Conservation (phyloP, 2,888 invertebrate genomes). For the Thecocarcelia acutangulata region DNA sequence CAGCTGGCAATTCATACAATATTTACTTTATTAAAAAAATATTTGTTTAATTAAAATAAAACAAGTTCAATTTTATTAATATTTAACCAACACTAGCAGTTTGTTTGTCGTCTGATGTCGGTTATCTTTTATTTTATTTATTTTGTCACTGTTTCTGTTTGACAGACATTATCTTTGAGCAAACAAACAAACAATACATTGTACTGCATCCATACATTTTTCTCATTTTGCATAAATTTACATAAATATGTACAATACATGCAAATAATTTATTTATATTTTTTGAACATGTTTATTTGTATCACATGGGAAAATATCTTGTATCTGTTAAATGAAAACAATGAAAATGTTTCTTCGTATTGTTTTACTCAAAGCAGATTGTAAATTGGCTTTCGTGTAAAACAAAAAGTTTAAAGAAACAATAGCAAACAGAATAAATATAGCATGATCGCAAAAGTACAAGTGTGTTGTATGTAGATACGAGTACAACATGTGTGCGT, state of each 20-base stretch:
- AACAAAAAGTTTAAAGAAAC: conserved; percentile 23
- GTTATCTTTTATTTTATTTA: not conserved
- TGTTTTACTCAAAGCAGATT: not conserved
- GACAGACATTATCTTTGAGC: conserved; percentile 8
- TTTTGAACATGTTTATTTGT: conserved; percentile 27
- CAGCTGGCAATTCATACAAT: not conserved
- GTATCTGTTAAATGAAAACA: conserved; percentile 6
- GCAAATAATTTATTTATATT: not conserved
- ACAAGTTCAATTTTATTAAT: conserved; percentile 20
- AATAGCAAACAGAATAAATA: not conserved
- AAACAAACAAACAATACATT: conserved; percentile 14
- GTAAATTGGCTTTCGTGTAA: conserved; percentile 9
- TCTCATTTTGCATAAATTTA: conserved; percentile 3
- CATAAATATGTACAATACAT: no score
- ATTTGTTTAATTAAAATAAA: conserved; percentile 39
- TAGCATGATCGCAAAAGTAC: not conserved
- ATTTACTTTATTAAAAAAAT: not conserved
- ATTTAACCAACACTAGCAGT: conserved; percentile 4
- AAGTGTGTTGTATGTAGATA: no score
- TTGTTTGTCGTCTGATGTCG: not conserved
- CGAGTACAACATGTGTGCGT: no score
- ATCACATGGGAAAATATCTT: conserved; percentile 24
- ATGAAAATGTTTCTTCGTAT: conserved; percentile 13
- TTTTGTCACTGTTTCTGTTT: not conserved
- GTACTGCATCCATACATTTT: not conserved